Base-by-base conservation (phyloP, 2,888 invertebrate species). In the Heliconius charithonia region DNA sequence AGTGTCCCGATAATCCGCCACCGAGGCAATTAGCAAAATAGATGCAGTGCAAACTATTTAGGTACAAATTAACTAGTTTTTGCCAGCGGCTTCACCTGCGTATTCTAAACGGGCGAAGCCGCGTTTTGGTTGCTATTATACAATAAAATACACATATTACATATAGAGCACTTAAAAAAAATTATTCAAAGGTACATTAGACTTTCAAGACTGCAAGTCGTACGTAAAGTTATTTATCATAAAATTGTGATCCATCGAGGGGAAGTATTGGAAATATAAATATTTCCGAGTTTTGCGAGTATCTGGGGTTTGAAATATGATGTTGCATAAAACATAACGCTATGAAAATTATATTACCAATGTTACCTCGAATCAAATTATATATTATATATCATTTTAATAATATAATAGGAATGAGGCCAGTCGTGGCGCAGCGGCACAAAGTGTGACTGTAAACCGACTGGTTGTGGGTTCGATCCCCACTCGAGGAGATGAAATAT, bases 291-390 rank as follows among this genome's bases (percentile, higher is more conserved):
- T 63, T 37, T 25, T 37, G 13, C 19, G 37, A 73, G 6, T 59
- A 62, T 32, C n/a, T 62, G 16, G 10, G 51, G 72, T 59, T 59
- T 72, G 72, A 56, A 59, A 73, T 63, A 59, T 62, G 73, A 63
- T 63, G 63, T 63, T 74, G 63, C 74, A 74, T 74, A 74, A 74
- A 63, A 74, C 63, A 74, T 74, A 63, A 63, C 25, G 63, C 32
- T 37, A 62, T 4, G 37, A 63, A 63, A 37, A 63, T 27, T 0
- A 63, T 59, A 73, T 73, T 59, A 59, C 37, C 25, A 25, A 73
- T 32, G 29, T 56, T 71, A 16, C 16, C 69, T 41, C 7, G 25
- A 45, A 69, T 69, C 25, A 25, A 25, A 41, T 16, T 25, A 4
- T 41, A 41, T 16, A 13, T 69, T 16, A 25, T n/a, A 41, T 41